These are phyloP conservation scores for Camarhynchus parvulus DNA, from an alignment of 2,113 vertebrate species.

Conservation along the genomic window DNA sequence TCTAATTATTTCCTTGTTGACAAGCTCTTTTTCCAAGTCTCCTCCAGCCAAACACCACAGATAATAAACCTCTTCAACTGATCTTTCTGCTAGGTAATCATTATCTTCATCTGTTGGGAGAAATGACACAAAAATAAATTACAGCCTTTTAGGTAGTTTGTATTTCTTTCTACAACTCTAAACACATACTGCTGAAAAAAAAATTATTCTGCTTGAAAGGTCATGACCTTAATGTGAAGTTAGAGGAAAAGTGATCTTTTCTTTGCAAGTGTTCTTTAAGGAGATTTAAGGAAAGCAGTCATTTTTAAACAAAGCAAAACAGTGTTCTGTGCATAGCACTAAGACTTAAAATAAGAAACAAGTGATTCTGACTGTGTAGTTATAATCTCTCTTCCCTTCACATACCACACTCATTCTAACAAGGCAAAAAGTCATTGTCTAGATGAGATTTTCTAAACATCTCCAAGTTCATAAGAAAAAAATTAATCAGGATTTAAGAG, in stretches of 20 bases:
- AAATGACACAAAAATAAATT: constrained; percentile 26
- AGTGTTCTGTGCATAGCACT: background rate
- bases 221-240: background rate
- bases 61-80: constrained; percentile 95
- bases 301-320: background rate
- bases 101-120: constrained; percentile 78
- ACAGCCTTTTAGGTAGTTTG: background rate
- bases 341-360: background rate
- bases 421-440: background rate
- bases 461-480: background rate
- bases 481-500: background rate
- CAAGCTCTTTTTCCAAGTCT: constrained; percentile 96
- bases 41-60: constrained; percentile 98
- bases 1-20: constrained; percentile 95
- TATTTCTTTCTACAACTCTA: background rate
- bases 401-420: background rate
- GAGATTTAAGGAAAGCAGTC: background rate
- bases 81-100: constrained; percentile 90
- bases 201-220: background rate
- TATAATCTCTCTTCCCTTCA: background rate
- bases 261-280: background rate
- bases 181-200: background rate
- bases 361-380: background rate
- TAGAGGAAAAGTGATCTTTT: background rate
- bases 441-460: background rate